phyloP scores from a whole-genome alignment of 2,797 vertebrate genomes.

The Parambassis ranga region DNA sequence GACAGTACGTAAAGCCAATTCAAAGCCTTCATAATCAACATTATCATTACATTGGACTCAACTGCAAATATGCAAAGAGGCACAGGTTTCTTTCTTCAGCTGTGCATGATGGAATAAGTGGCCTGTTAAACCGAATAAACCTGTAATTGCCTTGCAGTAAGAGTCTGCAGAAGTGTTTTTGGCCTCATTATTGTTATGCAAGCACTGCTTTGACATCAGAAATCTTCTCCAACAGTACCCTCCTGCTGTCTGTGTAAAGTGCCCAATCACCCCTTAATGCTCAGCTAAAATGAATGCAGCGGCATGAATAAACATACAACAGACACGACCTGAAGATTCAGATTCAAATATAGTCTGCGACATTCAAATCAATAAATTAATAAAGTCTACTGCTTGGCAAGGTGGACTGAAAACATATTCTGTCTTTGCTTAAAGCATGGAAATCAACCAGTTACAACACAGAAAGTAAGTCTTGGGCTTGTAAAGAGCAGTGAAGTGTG shows the following conservation, averaged over 20 bases:
- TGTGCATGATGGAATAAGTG: neutral
- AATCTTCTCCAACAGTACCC: neutral
- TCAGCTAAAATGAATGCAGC: neutral
- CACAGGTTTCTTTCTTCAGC: neutral
- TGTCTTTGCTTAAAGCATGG: constrained; percentile 15
- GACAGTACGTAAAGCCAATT: constrained; percentile 34
- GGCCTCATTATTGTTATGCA: neutral
- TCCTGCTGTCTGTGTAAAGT: neutral
- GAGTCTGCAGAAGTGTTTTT: constrained; percentile 13
- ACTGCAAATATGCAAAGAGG: neutral
- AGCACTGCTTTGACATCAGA: constrained; percentile 2
- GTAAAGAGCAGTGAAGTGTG: constrained; percentile 22
- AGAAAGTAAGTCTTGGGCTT: neutral
- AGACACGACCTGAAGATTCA: neutral
- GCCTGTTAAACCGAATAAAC: constrained; percentile 9
- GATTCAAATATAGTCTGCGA: constrained; percentile 11
- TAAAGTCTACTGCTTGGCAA: constrained; percentile 1
- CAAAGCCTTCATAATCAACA: constrained; percentile 9
- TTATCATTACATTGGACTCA: neutral
- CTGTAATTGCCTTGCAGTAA: neutral
- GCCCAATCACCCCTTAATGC: constrained; percentile 36
- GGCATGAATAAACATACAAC: neutral
- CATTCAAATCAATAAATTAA: constrained; percentile 24
- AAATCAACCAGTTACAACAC: constrained; percentile 32
- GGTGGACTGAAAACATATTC: neutral